These are phyloP conservation scores for Alligator sinensis DNA, from an alignment of 2,113 vertebrate genomes.

Conservation along the genomic window DNA sequence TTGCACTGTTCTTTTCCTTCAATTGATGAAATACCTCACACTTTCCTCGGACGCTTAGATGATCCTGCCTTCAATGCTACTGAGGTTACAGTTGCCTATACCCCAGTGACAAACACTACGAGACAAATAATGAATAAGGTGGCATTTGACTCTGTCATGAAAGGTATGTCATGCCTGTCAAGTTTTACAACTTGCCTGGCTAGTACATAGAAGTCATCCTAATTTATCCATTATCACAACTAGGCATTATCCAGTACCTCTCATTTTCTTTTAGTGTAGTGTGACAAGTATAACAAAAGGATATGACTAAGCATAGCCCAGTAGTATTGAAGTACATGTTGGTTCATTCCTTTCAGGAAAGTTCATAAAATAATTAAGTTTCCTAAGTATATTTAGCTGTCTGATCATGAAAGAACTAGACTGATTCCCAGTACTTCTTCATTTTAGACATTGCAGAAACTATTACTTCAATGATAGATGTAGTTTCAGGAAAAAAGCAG, in stretches of 20 bases:
- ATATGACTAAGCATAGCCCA: not conserved
- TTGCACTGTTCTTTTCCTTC: rapidly evolving
- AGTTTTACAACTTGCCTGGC: rapidly evolving
- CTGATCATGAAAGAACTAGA: too few species aligned
- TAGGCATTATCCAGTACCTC: not conserved
- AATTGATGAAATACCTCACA: conserved; percentile 1
- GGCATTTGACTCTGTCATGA: conserved; percentile 60
- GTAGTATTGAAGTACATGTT: not conserved
- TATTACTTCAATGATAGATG: too few species aligned
- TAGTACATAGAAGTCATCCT: not conserved
- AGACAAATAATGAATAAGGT: conserved; percentile 70
- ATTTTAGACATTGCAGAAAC: too few species aligned
- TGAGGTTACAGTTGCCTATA: conserved; percentile 39
- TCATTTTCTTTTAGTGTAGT: too few species aligned
- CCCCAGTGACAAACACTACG: conserved; percentile 37
- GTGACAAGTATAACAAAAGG: too few species aligned
- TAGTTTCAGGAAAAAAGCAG: too few species aligned
- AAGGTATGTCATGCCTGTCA: conserved; percentile 19
- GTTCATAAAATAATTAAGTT: not conserved
- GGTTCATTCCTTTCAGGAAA: not conserved
- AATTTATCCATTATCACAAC: not conserved
- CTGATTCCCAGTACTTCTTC: too few species aligned
- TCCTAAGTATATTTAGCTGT: too few species aligned
- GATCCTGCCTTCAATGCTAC: conserved; percentile 53
- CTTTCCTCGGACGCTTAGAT: conserved; percentile 52